Base-by-base conservation (phyloP, 2,113 vertebrate species). In the Pachypanchax playfairii region DNA sequence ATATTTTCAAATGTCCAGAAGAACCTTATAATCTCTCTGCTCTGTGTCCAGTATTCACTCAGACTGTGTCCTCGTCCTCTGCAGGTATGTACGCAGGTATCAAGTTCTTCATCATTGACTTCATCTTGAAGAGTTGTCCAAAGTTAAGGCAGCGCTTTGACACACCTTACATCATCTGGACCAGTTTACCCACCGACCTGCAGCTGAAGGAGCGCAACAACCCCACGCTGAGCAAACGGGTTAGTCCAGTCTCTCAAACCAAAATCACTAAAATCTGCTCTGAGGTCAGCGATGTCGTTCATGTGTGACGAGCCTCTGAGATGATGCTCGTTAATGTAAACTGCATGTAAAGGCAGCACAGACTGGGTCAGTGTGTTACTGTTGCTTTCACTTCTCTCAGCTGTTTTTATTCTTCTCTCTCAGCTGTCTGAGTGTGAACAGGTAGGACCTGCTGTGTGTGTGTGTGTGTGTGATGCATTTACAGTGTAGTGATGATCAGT, bases 21-120 rank as follows among this genome's bases (percentile, higher is more conserved):
- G 29, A 6, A 8, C 29, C 29, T 31, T 6, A 31, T 31, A 10
- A 10, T 10, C 29, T 8, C 6, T 31, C 29, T 5, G 29, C 4
- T n/a, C n/a, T n/a, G n/a, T n/a, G n/a, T n/a, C n/a, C n/a, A n/a
- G n/a, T n/a, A n/a, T n/a, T n/a, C n/a, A n/a, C n/a, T n/a, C n/a
- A n/a, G 36, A 39, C 11, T 3, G 5, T 11, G 15, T 25, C 24
- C 42, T 66, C 24, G 3, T 33, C 4, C 50, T 52, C 24, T 50
- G 55, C 81, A 99, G 97, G 94, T 6, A 87, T 98, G 6, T 98
- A 98, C 13, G 94, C 93, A 0, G 97, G 96, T 18, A 86, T 98
- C 74, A 98, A 98, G 83, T 98, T 98, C 88, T 99, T 99, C 87
- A 91, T 99, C 63, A 95, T 99, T 13, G 95, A 98, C 84, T 98